Base-by-base conservation (phyloP, 2,113 vertebrate genomes). In the Labeo rohita region DNA sequence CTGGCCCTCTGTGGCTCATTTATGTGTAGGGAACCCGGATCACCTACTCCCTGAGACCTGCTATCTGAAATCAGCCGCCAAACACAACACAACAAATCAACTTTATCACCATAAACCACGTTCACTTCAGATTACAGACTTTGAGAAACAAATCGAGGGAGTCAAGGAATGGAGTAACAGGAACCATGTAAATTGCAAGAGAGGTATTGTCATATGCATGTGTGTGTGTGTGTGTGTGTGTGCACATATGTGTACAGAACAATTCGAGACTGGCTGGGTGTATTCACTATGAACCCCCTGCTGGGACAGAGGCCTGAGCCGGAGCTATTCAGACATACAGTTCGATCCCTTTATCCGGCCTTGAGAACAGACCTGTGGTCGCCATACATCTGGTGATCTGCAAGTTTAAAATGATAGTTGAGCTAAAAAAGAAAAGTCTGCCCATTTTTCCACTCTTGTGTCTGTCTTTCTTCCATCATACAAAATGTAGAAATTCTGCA, bases 81-180 rank as follows among this genome's bases (percentile, higher is more conserved):
- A 94, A 89, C 87, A 88, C 92, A 94, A 94, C 92, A 93, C 56
- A 43, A 84, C 87, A 84, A 92, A 93, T 91, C 88, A 88, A 91
- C 87, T 84, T 59, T 88, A 85, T 88, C 83, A 56, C 88, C 87
- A 83, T 50, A 87, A 86, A 74, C 73, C 16, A 59, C 87, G 89
- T 56, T 83, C 66, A 73, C 7, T 54, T 72, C 49, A 83, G 49
- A 63, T 63, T 56, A 52, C 49, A 73, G 81, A 45, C 81, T 52
- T 54, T 43, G 74, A 80, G 61, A 47, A 82, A 18, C 43, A 34
- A 12, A 45, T 76, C 0, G 54, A 16, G 10, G 16, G 15, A 70
- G n/a, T 39, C 47, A 47, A 52, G 49, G 70, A 68, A 18, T 50
- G 49, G 34, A 77, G 81, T 80, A 85, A 65, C 28, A 39, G 74